Evolutionary conservation across 2,888 invertebrate species (phyloP).

Genomic region (Drosophila algonquin): DNA sequence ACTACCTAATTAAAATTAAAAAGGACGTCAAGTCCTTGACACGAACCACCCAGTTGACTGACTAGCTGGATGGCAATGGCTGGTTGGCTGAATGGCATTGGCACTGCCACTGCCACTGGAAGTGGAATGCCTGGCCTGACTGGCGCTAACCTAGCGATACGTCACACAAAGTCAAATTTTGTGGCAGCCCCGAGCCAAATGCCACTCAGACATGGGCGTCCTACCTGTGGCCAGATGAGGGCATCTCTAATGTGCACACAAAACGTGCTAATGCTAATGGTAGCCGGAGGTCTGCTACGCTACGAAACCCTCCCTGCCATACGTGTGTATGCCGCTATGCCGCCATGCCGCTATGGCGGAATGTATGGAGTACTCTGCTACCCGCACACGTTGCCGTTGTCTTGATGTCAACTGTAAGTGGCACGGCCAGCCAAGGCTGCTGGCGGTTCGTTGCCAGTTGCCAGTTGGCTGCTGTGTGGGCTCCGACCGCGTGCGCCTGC

Average conservation of each 20-base stretch:
- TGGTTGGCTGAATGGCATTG: not conserved
- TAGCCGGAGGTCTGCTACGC: conserved; percentile 16
- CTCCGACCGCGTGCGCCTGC: conserved; percentile 14
- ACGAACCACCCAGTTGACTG: conserved; percentile 53
- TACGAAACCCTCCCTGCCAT: not conserved
- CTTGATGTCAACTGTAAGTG: conserved; percentile 48
- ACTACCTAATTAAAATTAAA: conserved; percentile 78
- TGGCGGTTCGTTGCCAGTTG: not conserved
- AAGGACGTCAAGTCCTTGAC: conserved; percentile 73
- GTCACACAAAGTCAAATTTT: conserved; percentile 68
- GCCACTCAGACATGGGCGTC: conserved; percentile 67
- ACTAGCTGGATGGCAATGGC: too few species aligned
- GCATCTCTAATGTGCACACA: conserved; percentile 53
- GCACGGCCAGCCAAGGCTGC: conserved; percentile 45
- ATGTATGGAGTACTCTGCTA: conserved; percentile 17
- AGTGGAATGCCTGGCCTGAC: not conserved
- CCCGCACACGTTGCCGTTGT: conserved; percentile 44
- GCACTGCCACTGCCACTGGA: conserved; percentile 5
- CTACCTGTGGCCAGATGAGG: conserved; percentile 38
- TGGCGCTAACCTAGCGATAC: conserved; percentile 47
- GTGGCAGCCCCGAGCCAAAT: conserved; percentile 74
- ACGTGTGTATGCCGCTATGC: too few species aligned
- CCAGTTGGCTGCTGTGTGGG: conserved; percentile 2
- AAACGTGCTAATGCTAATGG: conserved; percentile 51
- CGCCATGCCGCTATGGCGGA: too few species aligned